These are phyloP conservation scores for Odiellus spinosus DNA, from an alignment of 2,888 invertebrate species.

Conservation along the genomic window DNA sequence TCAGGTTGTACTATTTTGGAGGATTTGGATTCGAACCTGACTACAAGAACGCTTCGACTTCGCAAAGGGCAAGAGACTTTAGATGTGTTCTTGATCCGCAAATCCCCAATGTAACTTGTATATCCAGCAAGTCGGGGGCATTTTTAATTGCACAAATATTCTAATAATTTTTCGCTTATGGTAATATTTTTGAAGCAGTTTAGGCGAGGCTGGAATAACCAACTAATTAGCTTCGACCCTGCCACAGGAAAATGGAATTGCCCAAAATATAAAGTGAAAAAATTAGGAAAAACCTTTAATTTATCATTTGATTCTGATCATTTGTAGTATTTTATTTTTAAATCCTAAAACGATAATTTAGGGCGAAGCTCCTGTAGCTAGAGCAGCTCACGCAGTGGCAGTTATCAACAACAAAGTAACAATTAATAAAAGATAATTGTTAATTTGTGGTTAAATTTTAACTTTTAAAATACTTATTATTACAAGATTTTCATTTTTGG, in stretches of 20 bases:
- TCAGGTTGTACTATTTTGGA: slow-evolving; percentile 25
- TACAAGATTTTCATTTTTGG: slow-evolving; percentile 35
- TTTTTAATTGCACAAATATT: neutral
- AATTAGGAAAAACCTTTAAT: too few relatives aligned
- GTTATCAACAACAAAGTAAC: slow-evolving; percentile 25
- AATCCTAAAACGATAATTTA: too few relatives aligned
- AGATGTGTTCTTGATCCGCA: slow-evolving; percentile 9
- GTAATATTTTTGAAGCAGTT: slow-evolving; percentile 6
- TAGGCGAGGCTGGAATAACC: slow-evolving; percentile 28
- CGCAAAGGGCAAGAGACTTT: slow-evolving; percentile 1
- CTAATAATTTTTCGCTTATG: slow-evolving; percentile 1
- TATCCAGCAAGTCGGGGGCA: neutral
- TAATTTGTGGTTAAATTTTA: too few relatives aligned
- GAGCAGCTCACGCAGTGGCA: slow-evolving; percentile 34
- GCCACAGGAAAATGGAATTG: slow-evolving; percentile 23
- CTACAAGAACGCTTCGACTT: neutral
- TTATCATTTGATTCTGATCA: too few relatives aligned
- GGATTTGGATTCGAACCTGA: slow-evolving; percentile 22
- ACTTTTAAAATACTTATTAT: too few relatives aligned
- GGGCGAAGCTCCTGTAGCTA: slow-evolving; percentile 29
- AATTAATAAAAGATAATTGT: too few relatives aligned
- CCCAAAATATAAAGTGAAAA: slow-evolving; percentile 19
- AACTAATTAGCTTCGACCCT: slow-evolving; percentile 25
- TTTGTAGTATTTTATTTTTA: too few relatives aligned
- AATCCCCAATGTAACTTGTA: slow-evolving; percentile 7